Evolutionary conservation across 2,113 vertebrate species (phyloP).

Genomic region (Polyodon spathula): DNA sequence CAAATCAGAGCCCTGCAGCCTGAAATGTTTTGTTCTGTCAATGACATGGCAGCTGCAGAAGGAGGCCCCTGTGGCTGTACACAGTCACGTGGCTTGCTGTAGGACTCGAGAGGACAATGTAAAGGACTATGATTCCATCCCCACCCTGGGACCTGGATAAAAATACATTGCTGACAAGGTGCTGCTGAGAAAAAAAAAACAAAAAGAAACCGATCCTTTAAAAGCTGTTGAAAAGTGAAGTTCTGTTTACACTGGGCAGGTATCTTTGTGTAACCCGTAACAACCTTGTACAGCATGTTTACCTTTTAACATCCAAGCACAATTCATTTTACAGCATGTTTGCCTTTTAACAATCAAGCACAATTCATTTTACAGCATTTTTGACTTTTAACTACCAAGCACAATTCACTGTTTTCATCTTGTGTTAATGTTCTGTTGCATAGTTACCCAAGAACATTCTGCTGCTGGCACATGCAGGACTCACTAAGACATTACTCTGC

Average conservation of each 20-base stretch:
- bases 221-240: constrained; percentile 49
- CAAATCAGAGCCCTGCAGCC: neutral
- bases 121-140: constrained; percentile 53
- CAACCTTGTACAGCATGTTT: neutral
- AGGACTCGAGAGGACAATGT: constrained; percentile 51
- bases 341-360: no score
- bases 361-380: no score
- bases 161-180: constrained; percentile 76
- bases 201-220: no score
- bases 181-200: constrained; percentile 56
- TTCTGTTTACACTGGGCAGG: constrained; percentile 15
- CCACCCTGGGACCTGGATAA: constrained; percentile 58
- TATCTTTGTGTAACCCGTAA: neutral
- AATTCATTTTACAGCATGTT: no score
- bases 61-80: constrained; percentile 8
- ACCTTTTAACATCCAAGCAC: no score
- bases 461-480: no score
- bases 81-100: constrained; percentile 20
- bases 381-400: no score
- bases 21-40: neutral
- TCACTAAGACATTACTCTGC: no score
- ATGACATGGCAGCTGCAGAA: constrained; percentile 9
- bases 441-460: no score
- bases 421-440: no score
- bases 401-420: no score